Evolutionary conservation across 2,888 invertebrate genomes (phyloP), one percentile per base, ranked within the genome.

Genomic region (Agrochola circellaris): DNA sequence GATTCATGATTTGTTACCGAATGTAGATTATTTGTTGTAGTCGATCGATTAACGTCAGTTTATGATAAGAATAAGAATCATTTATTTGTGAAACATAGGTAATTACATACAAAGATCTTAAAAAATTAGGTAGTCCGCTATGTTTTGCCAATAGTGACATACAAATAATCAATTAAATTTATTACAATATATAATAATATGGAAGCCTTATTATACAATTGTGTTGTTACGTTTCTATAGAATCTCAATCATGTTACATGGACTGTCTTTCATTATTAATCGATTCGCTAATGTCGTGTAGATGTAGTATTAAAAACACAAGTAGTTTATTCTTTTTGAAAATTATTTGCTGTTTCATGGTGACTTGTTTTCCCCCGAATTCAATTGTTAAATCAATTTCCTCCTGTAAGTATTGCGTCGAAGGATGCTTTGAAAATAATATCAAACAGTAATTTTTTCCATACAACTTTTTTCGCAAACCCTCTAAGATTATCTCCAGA

Each of bases 221-320:
- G 13, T 42, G 30, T 72, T 60, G 17, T 76, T 58, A 61, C 30
- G 26, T 34, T 64, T 70, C 56, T 58, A 34, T 67, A 76, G 58
- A 62, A 58, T 62, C n/a, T 54, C 17, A 26, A 34, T 26, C 45
- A 66, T 30, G 30, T 20, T 30, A 45, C 62, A 51, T 48, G 23
- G 34, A 58, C 30, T 30, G 45, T 45, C 8, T 67, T 61, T 69
- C 56, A 73, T 72, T 66, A 26, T 69, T 69, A 51, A 69, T 56
- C 54, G 26, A 69, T 76, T 45, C n/a, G 20, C 34, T 38, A 4
- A 54, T 68, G 30, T 62, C 20, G 8, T 26, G 26, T 34, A 58
- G 45, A 58, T 20, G 26, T 61, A 38, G 17, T 56, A 48, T 62
- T 62, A 23, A 34, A 48, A 17, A 26, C 5, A 34, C 8, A 38